phyloP scores from a whole-genome alignment of 2,113 vertebrate genomes.

The Odobenus rosmarus region DNA sequence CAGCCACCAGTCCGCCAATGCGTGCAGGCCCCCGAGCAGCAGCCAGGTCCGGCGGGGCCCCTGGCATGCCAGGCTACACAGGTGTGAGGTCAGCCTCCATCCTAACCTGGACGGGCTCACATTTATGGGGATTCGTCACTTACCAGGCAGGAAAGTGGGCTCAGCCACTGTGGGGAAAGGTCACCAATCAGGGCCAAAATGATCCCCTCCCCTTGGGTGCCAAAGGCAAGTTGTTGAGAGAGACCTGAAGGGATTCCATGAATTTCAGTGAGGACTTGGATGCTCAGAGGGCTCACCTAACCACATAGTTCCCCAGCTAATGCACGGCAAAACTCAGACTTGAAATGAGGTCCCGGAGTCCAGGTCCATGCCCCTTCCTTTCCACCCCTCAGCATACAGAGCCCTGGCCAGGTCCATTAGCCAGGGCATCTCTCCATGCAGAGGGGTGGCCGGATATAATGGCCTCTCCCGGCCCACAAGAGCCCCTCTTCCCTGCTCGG shows the following conservation, averaged over 20 bases:
- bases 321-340: background rate
- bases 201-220: accelerated
- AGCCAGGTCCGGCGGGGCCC: accelerated
- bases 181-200: no score
- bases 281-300: background rate
- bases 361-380: accelerated
- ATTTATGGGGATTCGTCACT: background rate
- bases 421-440: accelerated
- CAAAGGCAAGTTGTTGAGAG: accelerated
- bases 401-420: background rate
- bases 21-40: accelerated
- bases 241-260: accelerated
- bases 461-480: constrained; percentile 1
- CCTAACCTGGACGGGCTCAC: background rate
- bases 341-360: background rate
- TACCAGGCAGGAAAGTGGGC: background rate
- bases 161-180: background rate
- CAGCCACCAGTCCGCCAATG: accelerated
- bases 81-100: accelerated
- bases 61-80: accelerated
- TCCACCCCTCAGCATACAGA: accelerated
- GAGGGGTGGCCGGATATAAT: accelerated
- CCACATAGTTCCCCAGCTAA: background rate
- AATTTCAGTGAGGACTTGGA: background rate
- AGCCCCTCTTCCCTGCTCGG: background rate